Evolutionary conservation across 2,888 invertebrate species (phyloP).

Genomic region (Habroteleia sp.): DNA sequence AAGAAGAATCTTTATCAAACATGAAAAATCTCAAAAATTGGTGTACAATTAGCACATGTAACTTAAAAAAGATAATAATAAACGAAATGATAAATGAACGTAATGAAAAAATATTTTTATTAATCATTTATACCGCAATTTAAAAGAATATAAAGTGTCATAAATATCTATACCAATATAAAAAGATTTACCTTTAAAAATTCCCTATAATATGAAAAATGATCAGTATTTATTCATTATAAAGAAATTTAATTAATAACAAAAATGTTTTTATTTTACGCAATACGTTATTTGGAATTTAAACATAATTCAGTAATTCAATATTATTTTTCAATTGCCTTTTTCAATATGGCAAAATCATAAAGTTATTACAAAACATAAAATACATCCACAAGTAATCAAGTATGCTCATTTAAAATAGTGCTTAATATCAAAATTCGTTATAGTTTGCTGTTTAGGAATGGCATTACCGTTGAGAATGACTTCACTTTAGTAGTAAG

Average conservation of each 20-base stretch:
- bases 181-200: too few species aligned
- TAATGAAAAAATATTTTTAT: not conserved
- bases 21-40: conserved; percentile 11
- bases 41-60: not conserved
- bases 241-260: too few species aligned
- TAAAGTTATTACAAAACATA: not conserved
- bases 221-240: too few species aligned
- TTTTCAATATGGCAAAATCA: too few species aligned
- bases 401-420: conserved; percentile 19
- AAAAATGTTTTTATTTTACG: too few species aligned
- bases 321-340: too few species aligned
- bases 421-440: conserved; percentile 23
- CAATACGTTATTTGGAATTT: too few species aligned
- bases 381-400: conserved; percentile 4
- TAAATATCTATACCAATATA: too few species aligned
- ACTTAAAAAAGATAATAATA: not conserved
- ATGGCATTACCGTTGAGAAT: conserved; percentile 20
- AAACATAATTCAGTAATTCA: too few species aligned
- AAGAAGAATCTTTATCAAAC: conserved; percentile 22
- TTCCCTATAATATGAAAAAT: too few species aligned
- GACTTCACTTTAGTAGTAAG: conserved; percentile 31
- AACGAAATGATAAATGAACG: too few species aligned
- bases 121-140: not conserved
- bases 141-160: too few species aligned
- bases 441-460: conserved; percentile 17